Evolutionary conservation across 1,140 invertebrate species (phyloP).

Genomic region (Drosophila arawakana): DNA sequence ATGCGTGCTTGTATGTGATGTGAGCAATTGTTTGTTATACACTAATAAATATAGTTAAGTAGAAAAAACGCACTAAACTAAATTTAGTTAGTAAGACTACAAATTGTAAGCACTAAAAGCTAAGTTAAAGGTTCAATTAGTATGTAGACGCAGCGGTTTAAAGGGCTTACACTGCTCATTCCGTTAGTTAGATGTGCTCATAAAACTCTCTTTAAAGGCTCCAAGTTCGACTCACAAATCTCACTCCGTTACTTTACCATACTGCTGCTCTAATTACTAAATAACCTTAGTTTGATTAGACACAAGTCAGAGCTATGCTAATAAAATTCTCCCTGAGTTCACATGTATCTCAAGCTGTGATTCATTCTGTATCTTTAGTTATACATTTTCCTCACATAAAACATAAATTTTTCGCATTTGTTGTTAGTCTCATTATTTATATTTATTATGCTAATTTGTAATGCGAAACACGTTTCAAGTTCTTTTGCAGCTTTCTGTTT

Average conservation of each 20-base stretch:
- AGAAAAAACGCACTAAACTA: conserved; percentile 22
- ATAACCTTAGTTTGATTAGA: no score
- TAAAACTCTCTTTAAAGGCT: no score
- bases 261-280: no score
- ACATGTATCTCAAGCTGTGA: conserved; percentile 1
- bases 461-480: conserved; percentile 63
- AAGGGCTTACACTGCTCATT: conserved; percentile 6
- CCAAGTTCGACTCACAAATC: no score
- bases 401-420: conserved; percentile 23
- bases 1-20: conserved; percentile 1
- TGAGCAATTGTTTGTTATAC: not conserved
- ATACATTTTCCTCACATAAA: conserved; percentile 12
- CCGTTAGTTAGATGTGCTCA: not conserved
- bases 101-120: conserved; percentile 1
- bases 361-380: conserved; percentile 4
- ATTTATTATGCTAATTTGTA: conserved; percentile 62
- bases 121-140: conserved; percentile 5
- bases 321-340: not conserved
- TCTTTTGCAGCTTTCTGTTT: conserved; percentile 27
- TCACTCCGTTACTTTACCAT: no score
- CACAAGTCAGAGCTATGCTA: not conserved
- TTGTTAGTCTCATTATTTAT: conserved; percentile 41
- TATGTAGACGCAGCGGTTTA: not conserved
- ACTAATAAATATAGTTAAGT: not conserved
- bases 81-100: not conserved